Conservation (phyloP, 2,113 vertebrate genomes). For the Hyperoodon ampullatus region DNA sequence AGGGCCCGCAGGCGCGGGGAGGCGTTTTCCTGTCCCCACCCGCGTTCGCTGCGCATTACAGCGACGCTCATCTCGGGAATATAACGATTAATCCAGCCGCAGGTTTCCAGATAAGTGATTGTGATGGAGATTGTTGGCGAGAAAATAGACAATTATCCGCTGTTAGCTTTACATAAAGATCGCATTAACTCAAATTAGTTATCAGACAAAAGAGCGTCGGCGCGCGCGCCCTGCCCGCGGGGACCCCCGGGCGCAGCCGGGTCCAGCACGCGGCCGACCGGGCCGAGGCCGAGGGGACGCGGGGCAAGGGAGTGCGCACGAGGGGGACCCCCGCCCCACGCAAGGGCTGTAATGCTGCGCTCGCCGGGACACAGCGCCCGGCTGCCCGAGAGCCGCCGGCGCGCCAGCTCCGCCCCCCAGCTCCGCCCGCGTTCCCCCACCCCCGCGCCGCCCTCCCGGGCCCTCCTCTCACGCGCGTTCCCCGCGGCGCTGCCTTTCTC, state of each 20-base stretch:
- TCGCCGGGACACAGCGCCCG: not conserved
- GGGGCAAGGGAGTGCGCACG: not conserved
- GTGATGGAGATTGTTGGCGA: constrained; percentile 91
- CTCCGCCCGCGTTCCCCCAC: too few species aligned
- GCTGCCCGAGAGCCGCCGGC: rapidly evolving
- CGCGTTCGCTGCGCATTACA: constrained; percentile 82
- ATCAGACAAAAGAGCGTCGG: constrained; percentile 90
- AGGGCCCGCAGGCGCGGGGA: constrained; percentile 66
- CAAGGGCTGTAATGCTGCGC: rapidly evolving
- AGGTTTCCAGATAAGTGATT: constrained; percentile 91
- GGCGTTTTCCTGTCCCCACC: constrained; percentile 76
- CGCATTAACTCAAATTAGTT: constrained; percentile 93
- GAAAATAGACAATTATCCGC: constrained; percentile 94
- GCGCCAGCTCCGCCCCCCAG: too few species aligned
- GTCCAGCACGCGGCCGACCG: not conserved
- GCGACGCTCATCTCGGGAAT: constrained; percentile 85
- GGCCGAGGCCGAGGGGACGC: not conserved
- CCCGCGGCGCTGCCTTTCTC: not conserved
- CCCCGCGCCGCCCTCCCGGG: not conserved
- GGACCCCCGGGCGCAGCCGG: not conserved
- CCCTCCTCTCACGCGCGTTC: not conserved
- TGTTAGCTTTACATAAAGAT: constrained; percentile 93
- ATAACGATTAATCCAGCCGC: constrained; percentile 90
- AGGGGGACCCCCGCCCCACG: not conserved
- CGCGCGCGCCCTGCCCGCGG: constrained; percentile 76